Percentiles rank a stretch among this genome's conserved stretches.
Evolutionary conservation across 2,888 invertebrate genomes (phyloP).

Genomic region (Rhagonycha lutea): DNA sequence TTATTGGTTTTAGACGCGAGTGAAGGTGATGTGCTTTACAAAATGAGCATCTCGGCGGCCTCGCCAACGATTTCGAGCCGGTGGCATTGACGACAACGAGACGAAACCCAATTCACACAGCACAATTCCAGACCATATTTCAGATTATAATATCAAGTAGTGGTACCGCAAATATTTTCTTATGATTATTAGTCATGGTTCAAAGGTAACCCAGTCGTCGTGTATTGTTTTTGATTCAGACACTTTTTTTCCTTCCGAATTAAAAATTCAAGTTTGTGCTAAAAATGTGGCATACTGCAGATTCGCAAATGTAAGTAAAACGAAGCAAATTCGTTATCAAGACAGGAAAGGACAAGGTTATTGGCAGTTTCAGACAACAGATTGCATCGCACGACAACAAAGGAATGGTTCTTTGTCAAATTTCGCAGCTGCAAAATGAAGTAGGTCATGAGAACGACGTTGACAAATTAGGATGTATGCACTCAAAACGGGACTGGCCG

Average conservation of each 20-base stretch:
- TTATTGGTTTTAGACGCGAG: constrained; percentile 10
- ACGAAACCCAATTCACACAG: constrained; percentile 38
- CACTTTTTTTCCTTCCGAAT: background rate
- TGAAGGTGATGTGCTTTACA: constrained; percentile 24
- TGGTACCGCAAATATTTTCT: constrained; percentile 1
- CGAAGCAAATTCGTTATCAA: background rate
- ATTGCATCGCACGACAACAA: constrained; percentile 4
- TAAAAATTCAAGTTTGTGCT: background rate
- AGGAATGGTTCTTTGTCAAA: constrained; percentile 25
- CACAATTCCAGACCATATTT: constrained; percentile 14
- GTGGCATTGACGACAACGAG: constrained; percentile 44
- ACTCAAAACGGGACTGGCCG: constrained; percentile 21
- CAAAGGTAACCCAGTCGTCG: constrained; percentile 4
- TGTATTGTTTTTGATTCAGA: background rate
- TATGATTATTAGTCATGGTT: constrained; percentile 23
- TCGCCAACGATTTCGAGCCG: constrained; percentile 38
- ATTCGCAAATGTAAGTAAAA: background rate
- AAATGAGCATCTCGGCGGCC: constrained; percentile 30
- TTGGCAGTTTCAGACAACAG: background rate
- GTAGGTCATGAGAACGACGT: constrained; percentile 28
- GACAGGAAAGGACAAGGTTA: background rate
- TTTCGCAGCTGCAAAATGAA: constrained; percentile 37
- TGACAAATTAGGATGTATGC: constrained; percentile 21
- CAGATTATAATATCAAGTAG: constrained; percentile 8
- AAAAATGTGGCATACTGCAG: background rate